These are phyloP conservation scores for Volucella inflata DNA, from an alignment of 2,888 invertebrate genomes.

Conservation along the genomic window DNA sequence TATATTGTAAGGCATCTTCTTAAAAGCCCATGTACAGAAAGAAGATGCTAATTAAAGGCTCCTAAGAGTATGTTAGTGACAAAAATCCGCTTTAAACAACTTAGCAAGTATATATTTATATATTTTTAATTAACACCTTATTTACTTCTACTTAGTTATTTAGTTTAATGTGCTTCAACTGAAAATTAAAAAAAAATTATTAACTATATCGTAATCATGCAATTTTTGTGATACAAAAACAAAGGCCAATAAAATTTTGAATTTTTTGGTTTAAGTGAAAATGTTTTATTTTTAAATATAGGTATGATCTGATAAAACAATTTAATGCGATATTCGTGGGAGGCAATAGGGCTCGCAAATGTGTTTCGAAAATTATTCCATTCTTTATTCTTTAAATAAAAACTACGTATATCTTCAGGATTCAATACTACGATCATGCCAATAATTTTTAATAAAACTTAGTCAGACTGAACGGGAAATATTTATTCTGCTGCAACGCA, in stretches of 20 bases:
- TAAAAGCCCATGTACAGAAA: slow-evolving; percentile 55
- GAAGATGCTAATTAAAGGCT: slow-evolving; percentile 48
- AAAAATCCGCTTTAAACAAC: no score
- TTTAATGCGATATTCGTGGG: slow-evolving; percentile 80
- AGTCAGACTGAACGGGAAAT: no score
- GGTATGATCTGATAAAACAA: slow-evolving; percentile 54
- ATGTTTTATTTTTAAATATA: slow-evolving; percentile 76
- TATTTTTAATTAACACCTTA: slow-evolving; percentile 52
- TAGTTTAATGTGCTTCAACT: slow-evolving; percentile 66
- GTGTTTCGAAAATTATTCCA: slow-evolving; percentile 1
- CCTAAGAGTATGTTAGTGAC: not conserved
- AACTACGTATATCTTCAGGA: no score
- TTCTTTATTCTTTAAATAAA: not conserved
- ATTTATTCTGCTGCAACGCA: no score
- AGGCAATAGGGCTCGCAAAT: not conserved
- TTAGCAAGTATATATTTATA: no score
- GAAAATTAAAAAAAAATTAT: slow-evolving; percentile 30
- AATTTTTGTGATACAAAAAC: slow-evolving; percentile 81
- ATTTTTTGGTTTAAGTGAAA: slow-evolving; percentile 70
- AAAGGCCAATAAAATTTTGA: slow-evolving; percentile 68
- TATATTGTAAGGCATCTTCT: slow-evolving; percentile 39
- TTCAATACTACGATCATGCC: no score
- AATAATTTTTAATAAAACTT: no score
- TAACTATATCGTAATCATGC: slow-evolving; percentile 76
- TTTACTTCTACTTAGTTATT: slow-evolving; percentile 58